A percentile compares a stretch with the other conserved stretches of the same genome.
These are phyloP conservation scores for Enteromius paludinosus DNA, from an alignment of 2,797 vertebrate genomes.

Conservation along the genomic window DNA sequence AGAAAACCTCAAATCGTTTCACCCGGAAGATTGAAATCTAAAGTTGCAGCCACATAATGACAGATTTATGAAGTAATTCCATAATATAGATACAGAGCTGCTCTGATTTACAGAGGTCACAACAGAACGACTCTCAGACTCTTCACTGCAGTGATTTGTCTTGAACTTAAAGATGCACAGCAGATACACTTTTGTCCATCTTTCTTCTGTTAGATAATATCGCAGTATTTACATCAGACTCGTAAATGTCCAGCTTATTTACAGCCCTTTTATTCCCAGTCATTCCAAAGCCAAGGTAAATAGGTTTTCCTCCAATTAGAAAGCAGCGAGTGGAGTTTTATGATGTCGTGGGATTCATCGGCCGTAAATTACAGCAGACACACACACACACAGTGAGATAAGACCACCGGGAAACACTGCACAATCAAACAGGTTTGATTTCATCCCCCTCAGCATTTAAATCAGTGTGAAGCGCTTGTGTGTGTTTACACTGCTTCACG, in stretches of 20 bases:
- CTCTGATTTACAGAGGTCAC: slow-evolving; percentile 62
- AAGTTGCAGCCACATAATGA: slow-evolving; percentile 19
- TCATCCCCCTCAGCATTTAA: background rate
- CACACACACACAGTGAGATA: slow-evolving; percentile 8
- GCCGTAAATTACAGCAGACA: background rate
- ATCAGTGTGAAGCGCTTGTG: too few species aligned
- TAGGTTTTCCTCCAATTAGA: slow-evolving; percentile 60
- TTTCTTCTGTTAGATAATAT: slow-evolving; percentile 61
- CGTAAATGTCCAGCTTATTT: slow-evolving; percentile 69
- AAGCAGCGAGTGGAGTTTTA: slow-evolving; percentile 54
- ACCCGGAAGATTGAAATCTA: background rate
- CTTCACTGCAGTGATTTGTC: background rate
- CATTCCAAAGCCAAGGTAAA: slow-evolving; percentile 64
- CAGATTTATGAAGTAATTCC: slow-evolving; percentile 26
- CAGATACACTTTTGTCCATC: slow-evolving; percentile 62
- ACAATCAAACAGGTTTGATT: background rate
- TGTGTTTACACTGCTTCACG: background rate
- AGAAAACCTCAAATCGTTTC: background rate
- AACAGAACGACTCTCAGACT: slow-evolving; percentile 45
- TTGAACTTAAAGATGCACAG: slow-evolving; percentile 12
- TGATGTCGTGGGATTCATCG: slow-evolving; percentile 10
- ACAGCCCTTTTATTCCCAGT: slow-evolving; percentile 58
- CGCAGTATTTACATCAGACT: slow-evolving; percentile 61
- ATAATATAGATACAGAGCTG: background rate
- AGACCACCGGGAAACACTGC: slow-evolving; percentile 23